Conservation (phyloP, 2,797 vertebrate species). For the Salmo trutta region DNA sequence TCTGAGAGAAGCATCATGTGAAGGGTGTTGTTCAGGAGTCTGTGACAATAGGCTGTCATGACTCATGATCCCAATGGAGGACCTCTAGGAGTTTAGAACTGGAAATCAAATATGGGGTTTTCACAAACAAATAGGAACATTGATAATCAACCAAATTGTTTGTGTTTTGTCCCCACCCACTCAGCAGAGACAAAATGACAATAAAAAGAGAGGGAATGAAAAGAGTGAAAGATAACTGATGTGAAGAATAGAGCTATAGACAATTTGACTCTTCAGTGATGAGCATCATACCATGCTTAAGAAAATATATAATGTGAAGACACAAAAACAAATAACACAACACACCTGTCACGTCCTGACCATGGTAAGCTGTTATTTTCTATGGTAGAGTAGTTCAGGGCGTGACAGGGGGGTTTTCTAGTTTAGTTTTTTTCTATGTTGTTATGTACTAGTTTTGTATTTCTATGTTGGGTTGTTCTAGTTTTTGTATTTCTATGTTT, state of each 20-base stretch:
- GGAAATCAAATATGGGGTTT: constrained; percentile 59
- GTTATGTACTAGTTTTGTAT: too few relatives aligned
- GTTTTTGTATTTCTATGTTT: too few relatives aligned
- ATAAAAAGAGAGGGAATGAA: constrained; percentile 43
- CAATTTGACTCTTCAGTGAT: not conserved
- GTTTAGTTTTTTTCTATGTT: too few relatives aligned
- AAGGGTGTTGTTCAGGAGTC: constrained; percentile 52
- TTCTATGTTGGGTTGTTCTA: too few relatives aligned
- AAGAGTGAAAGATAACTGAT: constrained; percentile 34
- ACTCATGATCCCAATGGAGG: constrained; percentile 49
- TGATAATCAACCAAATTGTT: constrained; percentile 57
- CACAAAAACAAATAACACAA: constrained; percentile 61
- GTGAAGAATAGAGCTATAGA: constrained; percentile 27
- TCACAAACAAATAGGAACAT: constrained; percentile 61
- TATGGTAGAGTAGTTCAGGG: too few relatives aligned
- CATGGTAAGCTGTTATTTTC: too few relatives aligned
- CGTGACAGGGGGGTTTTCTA: too few relatives aligned
- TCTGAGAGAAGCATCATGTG: constrained; percentile 57
- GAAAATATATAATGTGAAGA: constrained; percentile 51
- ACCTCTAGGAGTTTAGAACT: constrained; percentile 64
- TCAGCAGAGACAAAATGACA: constrained; percentile 33
- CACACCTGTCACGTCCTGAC: too few relatives aligned
- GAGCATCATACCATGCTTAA: too few relatives aligned
- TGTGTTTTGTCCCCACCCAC: constrained; percentile 49
- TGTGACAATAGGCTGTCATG: constrained; percentile 55